Base-by-base conservation (phyloP, 1,140 invertebrate species). In the Drosophila persimilis region DNA sequence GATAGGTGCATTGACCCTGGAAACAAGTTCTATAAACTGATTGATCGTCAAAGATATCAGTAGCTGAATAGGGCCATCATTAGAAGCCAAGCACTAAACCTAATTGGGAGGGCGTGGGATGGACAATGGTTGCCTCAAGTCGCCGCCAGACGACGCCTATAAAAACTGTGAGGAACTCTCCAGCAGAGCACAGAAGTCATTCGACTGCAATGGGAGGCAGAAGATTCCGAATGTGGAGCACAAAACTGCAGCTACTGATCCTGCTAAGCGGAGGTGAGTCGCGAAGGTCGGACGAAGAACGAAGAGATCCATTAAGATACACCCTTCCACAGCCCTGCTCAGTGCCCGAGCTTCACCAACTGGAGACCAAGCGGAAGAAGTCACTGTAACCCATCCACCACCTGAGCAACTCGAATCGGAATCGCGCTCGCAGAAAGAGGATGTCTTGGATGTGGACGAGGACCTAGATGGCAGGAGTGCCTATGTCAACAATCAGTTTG, bases 401-500 rank as follows among this genome's bases (percentile, higher is more conserved):
- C 6, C 48, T 0, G 59, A 54, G 1, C 47, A 63, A 8, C 11
- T 59, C 0, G 11, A 57, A n/a, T 59, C 44, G 2, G 77, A 85
- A 11, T 54, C 73, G 3, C 77, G 80, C 6, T 52, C 79, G 4
- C 61, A 73, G 9, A 57, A 65, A 22, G 70, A 81, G 13, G 57
- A 76, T 20, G 39, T 67, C 7, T 11, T 80, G 31, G 80, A 77
- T 6, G 47, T 65, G 3, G 77, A 88, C 2, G 72, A 88, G 1
- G 88, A 88, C 11, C 55, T 89, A 24, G 89, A 90, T 52, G 89
- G 80, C 13, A 75, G 89, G 3, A 89, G 80, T 39, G 89, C 89
- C 3, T 90, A 85, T 56, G 81, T 90, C n/a, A 90, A 90, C 51
- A 90, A 90, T 73, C 80, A 86, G 52, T 90, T 77, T 61, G 78